A percentile compares a stretch with the other conserved stretches of the same genome.
phyloP scores from a whole-genome alignment of 2,113 vertebrate genomes.

The Pachypanchax playfairii region DNA sequence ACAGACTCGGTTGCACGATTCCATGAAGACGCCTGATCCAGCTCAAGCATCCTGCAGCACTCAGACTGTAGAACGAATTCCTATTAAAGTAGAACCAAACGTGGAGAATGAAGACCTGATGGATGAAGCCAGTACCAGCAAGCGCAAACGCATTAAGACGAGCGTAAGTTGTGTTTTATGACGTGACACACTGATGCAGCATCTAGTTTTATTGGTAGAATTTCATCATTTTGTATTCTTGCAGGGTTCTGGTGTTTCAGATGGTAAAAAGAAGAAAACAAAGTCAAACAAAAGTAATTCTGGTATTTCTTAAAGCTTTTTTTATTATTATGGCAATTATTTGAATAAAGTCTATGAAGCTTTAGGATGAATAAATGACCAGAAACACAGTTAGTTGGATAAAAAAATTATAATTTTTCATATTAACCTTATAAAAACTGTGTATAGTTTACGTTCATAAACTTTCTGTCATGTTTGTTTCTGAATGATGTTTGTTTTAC shows the following conservation, averaged over 20 bases:
- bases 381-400: background rate
- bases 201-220: background rate
- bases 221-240: background rate
- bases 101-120: background rate
- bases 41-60: background rate
- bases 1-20: background rate
- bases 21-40: background rate
- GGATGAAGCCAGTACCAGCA: background rate
- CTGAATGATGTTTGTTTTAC: background rate
- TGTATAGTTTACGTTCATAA: too few species aligned
- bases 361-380: background rate
- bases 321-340: background rate
- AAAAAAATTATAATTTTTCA: background rate
- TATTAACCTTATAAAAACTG: too few species aligned
- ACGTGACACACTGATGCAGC: background rate
- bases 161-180: conserved; percentile 5
- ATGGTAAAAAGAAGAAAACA: conserved; percentile 48
- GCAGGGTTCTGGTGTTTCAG: conserved; percentile 22
- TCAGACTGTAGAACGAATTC: background rate
- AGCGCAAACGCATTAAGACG: conserved; percentile 10
- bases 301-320: background rate
- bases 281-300: conserved; percentile 54
- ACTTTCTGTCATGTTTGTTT: background rate
- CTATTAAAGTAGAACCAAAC: conserved; percentile 30
- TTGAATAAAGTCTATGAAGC: background rate